phyloP scores from a whole-genome alignment of 2,888 invertebrate species.

The Holacanthella duospinosa region DNA sequence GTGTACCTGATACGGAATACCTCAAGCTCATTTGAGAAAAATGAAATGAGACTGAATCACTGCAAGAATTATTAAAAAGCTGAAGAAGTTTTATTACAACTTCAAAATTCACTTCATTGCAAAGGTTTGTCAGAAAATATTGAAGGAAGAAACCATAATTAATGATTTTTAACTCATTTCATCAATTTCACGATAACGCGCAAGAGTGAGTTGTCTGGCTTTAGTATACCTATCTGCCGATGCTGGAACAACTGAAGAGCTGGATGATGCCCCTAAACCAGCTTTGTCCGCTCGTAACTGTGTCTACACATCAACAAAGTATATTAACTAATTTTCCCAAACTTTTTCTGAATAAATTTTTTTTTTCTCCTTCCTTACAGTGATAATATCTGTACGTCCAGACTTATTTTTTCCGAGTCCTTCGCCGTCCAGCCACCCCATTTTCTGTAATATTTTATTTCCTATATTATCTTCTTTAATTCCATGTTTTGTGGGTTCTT shows the following conservation, averaged over 20 bases:
- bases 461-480: slow-evolving; percentile 85
- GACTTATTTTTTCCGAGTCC: slow-evolving; percentile 89
- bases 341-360: not conserved
- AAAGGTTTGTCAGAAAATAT: too few species aligned
- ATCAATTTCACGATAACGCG: slow-evolving; percentile 66
- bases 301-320: slow-evolving; percentile 43
- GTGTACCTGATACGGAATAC: too few species aligned
- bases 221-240: slow-evolving; percentile 81
- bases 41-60: too few species aligned
- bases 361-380: slow-evolving; percentile 49
- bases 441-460: slow-evolving; percentile 87
- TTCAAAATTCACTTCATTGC: too few species aligned
- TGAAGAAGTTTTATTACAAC: too few species aligned
- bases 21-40: too few species aligned
- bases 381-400: slow-evolving; percentile 83
- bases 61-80: too few species aligned
- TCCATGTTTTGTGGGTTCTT: slow-evolving; percentile 54
- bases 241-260: slow-evolving; percentile 63
- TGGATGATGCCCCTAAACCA: slow-evolving; percentile 74
- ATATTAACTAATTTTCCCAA: too few species aligned
- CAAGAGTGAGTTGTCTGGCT: slow-evolving; percentile 79
- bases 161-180: not conserved
- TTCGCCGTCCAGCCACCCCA: slow-evolving; percentile 98
- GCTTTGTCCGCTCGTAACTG: slow-evolving; percentile 59
- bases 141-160: too few species aligned